Percentiles rank a stretch among this genome's conserved stretches.
These are phyloP conservation scores for Fukomys damarensis DNA, from an alignment of 2,113 vertebrate species.

Conservation along the genomic window DNA sequence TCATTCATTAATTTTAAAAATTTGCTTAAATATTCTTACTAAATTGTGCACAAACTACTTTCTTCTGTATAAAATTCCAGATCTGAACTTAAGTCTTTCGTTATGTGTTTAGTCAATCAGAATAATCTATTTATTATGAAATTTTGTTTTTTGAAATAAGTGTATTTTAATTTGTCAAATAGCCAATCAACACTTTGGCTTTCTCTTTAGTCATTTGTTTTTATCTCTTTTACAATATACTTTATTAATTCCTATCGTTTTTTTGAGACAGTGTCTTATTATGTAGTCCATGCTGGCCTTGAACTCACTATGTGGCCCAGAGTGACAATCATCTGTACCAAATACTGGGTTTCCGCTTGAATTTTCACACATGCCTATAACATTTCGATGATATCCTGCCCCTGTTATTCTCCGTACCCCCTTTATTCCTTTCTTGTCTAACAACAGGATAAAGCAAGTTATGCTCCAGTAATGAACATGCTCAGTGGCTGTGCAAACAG, in stretches of 20 bases:
- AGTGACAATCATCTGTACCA: not conserved
- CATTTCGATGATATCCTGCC: not conserved
- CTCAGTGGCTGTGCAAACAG: not conserved
- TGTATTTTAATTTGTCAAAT: not conserved
- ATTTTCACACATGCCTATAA: not conserved
- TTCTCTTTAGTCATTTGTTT: not conserved
- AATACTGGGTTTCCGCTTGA: not conserved
- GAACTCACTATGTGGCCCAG: too few relatives aligned
- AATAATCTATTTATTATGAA: not conserved
- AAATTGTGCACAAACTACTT: conserved; percentile 22
- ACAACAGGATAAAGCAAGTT: not conserved
- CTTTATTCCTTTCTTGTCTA: not conserved
- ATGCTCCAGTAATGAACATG: not conserved
- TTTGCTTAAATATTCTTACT: conserved; percentile 45
- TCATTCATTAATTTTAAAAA: too few relatives aligned
- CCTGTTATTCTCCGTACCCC: not conserved
- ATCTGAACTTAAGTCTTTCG: conserved; percentile 5
- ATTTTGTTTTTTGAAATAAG: conserved; percentile 36
- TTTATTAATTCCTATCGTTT: not conserved
- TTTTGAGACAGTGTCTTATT: not conserved
- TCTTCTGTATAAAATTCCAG: not conserved
- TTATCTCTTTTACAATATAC: not conserved
- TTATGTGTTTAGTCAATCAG: conserved; percentile 1
- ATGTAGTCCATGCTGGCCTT: too few relatives aligned
- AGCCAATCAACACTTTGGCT: not conserved